phyloP scores from a whole-genome alignment of 2,888 invertebrate genomes.

The Callyntrura guangdongensis region DNA sequence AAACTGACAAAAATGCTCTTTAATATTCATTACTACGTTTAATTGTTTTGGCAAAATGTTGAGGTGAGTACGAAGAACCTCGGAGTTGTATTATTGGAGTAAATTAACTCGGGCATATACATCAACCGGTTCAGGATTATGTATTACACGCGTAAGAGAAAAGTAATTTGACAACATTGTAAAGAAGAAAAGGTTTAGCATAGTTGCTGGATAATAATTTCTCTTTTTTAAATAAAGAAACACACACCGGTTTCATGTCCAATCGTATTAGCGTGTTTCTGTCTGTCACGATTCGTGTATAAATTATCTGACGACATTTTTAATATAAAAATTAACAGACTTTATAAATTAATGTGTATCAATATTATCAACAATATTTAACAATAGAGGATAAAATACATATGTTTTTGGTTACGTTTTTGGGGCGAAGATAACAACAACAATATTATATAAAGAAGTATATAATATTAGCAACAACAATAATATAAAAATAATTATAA shows the following conservation, averaged over 20 bases:
- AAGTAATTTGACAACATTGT: slow-evolving; percentile 29
- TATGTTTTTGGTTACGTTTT: slow-evolving; percentile 58
- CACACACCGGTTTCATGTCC: slow-evolving; percentile 21
- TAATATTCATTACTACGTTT: slow-evolving; percentile 37
- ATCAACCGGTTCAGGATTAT: slow-evolving; percentile 41
- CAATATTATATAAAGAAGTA: slow-evolving; percentile 59
- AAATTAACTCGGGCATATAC: slow-evolving; percentile 69
- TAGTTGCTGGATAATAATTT: not conserved
- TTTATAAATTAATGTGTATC: slow-evolving; percentile 71
- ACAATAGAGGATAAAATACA: slow-evolving; percentile 69
- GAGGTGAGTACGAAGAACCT: slow-evolving; percentile 53
- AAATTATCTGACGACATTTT: slow-evolving; percentile 70
- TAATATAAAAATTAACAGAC: slow-evolving; percentile 73
- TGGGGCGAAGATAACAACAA: not conserved
- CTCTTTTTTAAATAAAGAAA: slow-evolving; percentile 33
- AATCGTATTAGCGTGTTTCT: slow-evolving; percentile 31
- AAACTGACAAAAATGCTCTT: not conserved
- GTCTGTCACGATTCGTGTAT: slow-evolving; percentile 43
- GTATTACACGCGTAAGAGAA: slow-evolving; percentile 5
- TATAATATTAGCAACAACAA: slow-evolving; percentile 78
- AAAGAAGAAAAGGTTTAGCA: not conserved
- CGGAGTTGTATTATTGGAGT: slow-evolving; percentile 55
- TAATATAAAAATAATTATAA: slow-evolving; percentile 68
- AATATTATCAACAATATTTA: slow-evolving; percentile 56
- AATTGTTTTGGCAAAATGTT: slow-evolving; percentile 74